Base-by-base conservation (phyloP, 2,113 vertebrate species). In the Dromaius novaehollandiae region DNA sequence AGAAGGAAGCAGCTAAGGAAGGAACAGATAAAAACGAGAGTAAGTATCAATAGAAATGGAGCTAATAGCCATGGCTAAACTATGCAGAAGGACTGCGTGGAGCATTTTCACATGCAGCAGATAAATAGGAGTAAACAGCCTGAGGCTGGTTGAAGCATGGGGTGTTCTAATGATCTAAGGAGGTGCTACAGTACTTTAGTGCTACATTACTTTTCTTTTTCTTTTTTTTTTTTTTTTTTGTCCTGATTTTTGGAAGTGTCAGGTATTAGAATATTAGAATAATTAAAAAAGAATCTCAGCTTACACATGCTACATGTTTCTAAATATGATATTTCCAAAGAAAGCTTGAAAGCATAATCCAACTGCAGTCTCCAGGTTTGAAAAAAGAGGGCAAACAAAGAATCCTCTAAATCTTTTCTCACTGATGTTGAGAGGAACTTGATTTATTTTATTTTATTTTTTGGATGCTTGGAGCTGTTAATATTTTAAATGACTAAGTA, bases 161-260 rank as follows among this genome's bases (percentile, higher is more conserved):
- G 21, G 22, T 13, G 5, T 10, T 60, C 18, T 10, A 64, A 10
- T 3, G n/a, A 65, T 40, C 34, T 36, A 71, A 34, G 21, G 38
- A 25, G 26, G 0, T 13, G 18, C 13, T n/a, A 5, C 34, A 36
- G 21, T 36, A 4, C 55, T 63, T 42, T 13, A 36, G 1, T 30
- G 69, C 8, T 82, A 4, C 3, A 2, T 38, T 13, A 10, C 5
- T 2, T 12, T 60, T 42, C 28, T 46, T 0, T 5, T n/a, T 60
- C 38, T 32, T 46, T 0, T 5, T n/a, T 60, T 42, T 32, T 46
- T 0, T 5, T 60, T 42, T 32, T 46, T 0, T 5, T n/a, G 12
- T 20, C 5, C 40, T 69, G 34, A 38, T 50, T 8, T 63, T 70
- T 30, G 16, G 22, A 63, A 81, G 28, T 17, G 17, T 7, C 20